Conservation (phyloP, 2,797 vertebrate species). For the Liasis olivaceus region DNA sequence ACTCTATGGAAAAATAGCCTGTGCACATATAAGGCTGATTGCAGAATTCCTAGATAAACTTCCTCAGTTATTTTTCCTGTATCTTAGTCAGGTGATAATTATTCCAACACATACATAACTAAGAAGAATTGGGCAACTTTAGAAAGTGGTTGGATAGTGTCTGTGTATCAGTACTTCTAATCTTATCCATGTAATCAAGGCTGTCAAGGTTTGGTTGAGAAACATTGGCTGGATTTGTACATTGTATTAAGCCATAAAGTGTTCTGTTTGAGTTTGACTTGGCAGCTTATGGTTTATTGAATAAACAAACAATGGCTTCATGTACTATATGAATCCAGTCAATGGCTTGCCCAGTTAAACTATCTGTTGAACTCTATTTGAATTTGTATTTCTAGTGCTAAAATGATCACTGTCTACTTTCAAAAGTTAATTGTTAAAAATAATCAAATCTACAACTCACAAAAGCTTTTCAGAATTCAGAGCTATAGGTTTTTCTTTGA, state of each 20-base stretch:
- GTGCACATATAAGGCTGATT: not conserved
- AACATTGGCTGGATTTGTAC: not conserved
- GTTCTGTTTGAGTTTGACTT: not conserved
- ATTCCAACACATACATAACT: not conserved
- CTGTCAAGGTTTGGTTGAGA: not conserved
- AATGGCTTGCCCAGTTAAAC: not conserved
- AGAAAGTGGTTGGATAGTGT: not conserved
- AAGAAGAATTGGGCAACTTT: not conserved
- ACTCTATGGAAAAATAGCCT: not conserved
- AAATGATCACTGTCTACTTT: not conserved
- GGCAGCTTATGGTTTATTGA: not conserved
- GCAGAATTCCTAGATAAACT: not conserved
- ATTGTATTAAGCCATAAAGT: not conserved
- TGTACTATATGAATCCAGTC: not conserved
- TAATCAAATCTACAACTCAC: not conserved
- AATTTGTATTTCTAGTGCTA: not conserved
- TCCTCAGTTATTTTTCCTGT: not conserved
- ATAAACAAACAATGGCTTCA: not conserved
- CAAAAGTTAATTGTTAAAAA: not conserved
- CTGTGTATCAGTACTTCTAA: not conserved
- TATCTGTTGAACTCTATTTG: not conserved
- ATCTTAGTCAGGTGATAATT: not conserved
- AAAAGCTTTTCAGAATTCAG: not conserved
- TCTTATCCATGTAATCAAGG: not conserved
- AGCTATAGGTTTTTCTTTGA: not conserved